Evolutionary conservation across 2,113 vertebrate genomes (phyloP).

Genomic region (Corythornis madagascariensis): DNA sequence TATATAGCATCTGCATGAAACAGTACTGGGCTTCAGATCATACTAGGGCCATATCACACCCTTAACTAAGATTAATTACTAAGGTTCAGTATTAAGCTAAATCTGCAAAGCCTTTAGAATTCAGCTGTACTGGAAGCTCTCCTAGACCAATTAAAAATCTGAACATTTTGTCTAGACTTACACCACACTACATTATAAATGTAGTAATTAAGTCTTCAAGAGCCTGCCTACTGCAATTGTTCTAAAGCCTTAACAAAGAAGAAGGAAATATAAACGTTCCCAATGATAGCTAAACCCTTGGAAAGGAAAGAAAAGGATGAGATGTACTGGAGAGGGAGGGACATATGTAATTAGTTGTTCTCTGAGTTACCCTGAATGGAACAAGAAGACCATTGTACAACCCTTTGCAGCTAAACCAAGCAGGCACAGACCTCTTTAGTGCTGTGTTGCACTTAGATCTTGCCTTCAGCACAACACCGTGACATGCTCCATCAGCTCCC

Average conservation of each 20-base stretch:
- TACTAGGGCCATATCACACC: neutral
- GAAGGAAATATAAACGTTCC: neutral
- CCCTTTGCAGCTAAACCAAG: neutral
- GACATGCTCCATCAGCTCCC: neutral
- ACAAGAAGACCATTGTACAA: neutral
- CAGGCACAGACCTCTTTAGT: accelerated
- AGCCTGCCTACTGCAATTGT: neutral
- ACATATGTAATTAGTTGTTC: conserved; percentile 31
- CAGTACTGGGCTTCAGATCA: neutral
- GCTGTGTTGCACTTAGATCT: accelerated
- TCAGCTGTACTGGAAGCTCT: neutral
- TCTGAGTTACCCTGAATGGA: neutral
- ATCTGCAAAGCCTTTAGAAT: neutral
- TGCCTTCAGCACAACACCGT: neutral
- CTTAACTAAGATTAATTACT: neutral
- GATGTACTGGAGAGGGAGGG: neutral
- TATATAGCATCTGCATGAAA: neutral
- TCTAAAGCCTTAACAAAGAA: conserved; percentile 21
- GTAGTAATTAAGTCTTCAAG: conserved; percentile 33
- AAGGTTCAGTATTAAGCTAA: neutral
- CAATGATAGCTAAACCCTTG: neutral
- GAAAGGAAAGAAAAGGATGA: neutral
- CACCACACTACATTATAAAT: neutral
- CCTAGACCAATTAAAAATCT: neutral
- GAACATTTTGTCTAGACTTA: neutral